These are phyloP conservation scores for Drepanosiphum platanoidis DNA, from an alignment of 2,888 invertebrate genomes.

Conservation along the genomic window DNA sequence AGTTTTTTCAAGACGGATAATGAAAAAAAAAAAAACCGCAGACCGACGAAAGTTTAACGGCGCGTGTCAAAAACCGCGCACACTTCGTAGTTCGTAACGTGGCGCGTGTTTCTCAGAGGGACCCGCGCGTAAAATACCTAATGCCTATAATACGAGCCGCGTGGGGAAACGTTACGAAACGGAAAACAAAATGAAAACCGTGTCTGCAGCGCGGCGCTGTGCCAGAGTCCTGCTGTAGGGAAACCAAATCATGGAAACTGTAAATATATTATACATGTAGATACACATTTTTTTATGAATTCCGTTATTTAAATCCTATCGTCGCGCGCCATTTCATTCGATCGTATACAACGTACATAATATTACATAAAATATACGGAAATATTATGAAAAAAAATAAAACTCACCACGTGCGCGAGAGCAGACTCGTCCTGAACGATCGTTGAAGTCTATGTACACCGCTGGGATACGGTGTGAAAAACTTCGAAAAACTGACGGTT, in stretches of 20 bases:
- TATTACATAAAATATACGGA: too few species aligned
- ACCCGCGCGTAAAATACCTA: neutral
- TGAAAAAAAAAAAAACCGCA: neutral
- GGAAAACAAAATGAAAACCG: neutral
- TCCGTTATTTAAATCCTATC: too few species aligned
- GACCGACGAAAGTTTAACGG: neutral
- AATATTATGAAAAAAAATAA: too few species aligned
- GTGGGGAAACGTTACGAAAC: neutral
- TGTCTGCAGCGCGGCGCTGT: neutral
- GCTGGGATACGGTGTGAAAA: neutral
- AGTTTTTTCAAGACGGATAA: neutral
- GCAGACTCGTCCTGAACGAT: neutral
- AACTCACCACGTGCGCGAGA: neutral
- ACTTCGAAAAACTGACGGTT: neutral
- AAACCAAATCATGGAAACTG: too few species aligned
- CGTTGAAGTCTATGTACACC: conserved; percentile 22
- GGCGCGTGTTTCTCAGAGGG: neutral
- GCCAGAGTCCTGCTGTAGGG: neutral
- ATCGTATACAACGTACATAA: too few species aligned
- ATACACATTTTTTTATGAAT: too few species aligned
- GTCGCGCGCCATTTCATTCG: too few species aligned
- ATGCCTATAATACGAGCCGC: neutral
- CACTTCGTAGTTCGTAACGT: too few species aligned
- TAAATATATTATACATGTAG: too few species aligned
- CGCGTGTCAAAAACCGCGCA: conserved; percentile 5